phyloP scores from a whole-genome alignment of 2,797 vertebrate species.

The Lacerta bilineata region DNA sequence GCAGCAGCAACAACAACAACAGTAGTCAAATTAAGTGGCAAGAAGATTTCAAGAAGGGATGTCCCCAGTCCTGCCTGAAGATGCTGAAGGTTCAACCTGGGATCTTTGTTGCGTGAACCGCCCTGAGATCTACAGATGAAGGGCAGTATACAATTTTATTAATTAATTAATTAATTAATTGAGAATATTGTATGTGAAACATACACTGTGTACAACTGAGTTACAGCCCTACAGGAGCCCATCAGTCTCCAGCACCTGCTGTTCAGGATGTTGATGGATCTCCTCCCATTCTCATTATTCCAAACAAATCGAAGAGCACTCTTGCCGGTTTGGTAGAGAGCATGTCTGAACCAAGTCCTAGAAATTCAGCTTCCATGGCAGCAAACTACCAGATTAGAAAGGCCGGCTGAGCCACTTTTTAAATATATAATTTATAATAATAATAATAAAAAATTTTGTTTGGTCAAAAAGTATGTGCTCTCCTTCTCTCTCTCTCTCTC shows the following conservation, averaged over 20 bases:
- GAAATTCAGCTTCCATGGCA: not conserved
- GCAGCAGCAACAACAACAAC: not conserved
- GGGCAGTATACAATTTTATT: no score
- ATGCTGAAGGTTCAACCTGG: no score
- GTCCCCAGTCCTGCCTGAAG: not conserved
- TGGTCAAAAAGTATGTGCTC: no score
- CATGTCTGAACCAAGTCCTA: not conserved
- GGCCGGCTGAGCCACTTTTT: conserved; percentile 17
- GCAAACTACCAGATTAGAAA: not conserved
- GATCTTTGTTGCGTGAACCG: no score
- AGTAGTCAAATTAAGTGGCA: not conserved
- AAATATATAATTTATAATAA: no score
- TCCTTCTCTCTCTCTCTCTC: no score
- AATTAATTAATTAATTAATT: no score
- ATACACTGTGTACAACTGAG: no score
- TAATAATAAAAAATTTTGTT: no score
- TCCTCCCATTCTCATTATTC: not conserved
- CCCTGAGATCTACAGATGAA: no score
- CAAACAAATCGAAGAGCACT: not conserved
- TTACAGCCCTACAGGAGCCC: not conserved
- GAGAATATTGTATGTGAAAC: no score
- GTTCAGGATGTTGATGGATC: not conserved
- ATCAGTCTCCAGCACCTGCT: not conserved
- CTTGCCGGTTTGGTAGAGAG: not conserved
- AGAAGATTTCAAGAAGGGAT: no score